phyloP scores from a whole-genome alignment of 2,113 vertebrate species.

The Boleophthalmus pectinirostris region DNA sequence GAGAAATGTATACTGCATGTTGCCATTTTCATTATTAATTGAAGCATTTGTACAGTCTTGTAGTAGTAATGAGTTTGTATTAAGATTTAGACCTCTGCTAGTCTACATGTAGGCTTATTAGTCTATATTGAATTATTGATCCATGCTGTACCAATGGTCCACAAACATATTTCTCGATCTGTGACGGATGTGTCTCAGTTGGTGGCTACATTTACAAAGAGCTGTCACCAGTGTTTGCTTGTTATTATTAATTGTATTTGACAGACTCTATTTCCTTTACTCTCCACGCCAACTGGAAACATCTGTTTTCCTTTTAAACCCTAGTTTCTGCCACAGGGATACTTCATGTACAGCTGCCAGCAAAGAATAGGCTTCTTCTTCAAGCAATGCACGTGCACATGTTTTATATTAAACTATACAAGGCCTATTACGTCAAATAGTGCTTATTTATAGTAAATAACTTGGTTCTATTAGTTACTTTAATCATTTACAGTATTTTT shows the following conservation, averaged over 20 bases:
- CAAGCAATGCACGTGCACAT: not conserved
- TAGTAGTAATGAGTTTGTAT: too few relatives aligned
- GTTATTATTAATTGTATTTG: conserved; percentile 59
- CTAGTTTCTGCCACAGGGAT: conserved; percentile 32
- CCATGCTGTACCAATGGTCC: conserved; percentile 15
- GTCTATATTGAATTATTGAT: not conserved
- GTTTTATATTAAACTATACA: not conserved
- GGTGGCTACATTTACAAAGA: conserved; percentile 12
- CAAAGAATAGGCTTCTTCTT: not conserved
- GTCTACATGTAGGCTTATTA: not conserved
- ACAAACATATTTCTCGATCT: not conserved
- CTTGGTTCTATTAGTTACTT: too few relatives aligned
- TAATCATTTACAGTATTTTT: not conserved
- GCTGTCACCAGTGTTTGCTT: conserved; percentile 24
- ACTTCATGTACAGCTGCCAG: conserved; percentile 30
- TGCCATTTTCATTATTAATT: too few relatives aligned
- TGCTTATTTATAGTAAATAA: not conserved
- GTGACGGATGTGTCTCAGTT: conserved; percentile 3
- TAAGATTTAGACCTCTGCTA: too few relatives aligned
- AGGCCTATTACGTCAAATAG: not conserved
- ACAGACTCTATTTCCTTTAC: conserved; percentile 49
- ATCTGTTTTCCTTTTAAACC: conserved; percentile 63
- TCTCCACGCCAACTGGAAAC: conserved; percentile 49
- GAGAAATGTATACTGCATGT: too few relatives aligned
- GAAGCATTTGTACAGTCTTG: too few relatives aligned